These are phyloP conservation scores for Cryptus viduatorius DNA, from an alignment of 2,888 invertebrate genomes.

Conservation along the genomic window DNA sequence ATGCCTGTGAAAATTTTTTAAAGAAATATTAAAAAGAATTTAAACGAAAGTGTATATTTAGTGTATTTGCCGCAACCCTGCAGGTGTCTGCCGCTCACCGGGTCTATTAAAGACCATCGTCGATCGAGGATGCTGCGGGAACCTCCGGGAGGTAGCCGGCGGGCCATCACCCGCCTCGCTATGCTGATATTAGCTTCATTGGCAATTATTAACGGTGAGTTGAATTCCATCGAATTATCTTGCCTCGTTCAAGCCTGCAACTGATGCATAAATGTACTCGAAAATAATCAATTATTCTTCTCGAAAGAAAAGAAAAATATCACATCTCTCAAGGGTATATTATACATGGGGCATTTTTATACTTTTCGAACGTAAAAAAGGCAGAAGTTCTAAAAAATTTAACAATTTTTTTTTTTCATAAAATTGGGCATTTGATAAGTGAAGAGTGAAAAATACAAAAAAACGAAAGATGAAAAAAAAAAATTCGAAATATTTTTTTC, in stretches of 20 bases:
- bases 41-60: conserved; percentile 52
- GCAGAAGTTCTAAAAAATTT: too few relatives aligned
- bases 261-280: conserved; percentile 22
- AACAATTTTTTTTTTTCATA: too few relatives aligned
- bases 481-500: too few relatives aligned
- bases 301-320: background rate
- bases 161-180: conserved; percentile 73
- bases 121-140: conserved; percentile 81
- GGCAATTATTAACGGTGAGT: conserved; percentile 80
- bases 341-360: too few relatives aligned
- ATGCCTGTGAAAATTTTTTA: background rate
- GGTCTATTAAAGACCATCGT: conserved; percentile 64
- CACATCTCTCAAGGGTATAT: too few relatives aligned
- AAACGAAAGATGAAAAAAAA: too few relatives aligned
- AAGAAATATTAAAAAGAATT: conserved; percentile 30
- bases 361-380: too few relatives aligned
- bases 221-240: conserved; percentile 1
- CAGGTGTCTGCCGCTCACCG: conserved; percentile 68
- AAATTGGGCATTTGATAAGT: too few relatives aligned
- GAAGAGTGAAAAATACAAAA: too few relatives aligned
- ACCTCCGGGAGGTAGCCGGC: conserved; percentile 78
- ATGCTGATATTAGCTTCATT: conserved; percentile 76
- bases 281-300: conserved; percentile 11
- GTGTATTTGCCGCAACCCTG: conserved; percentile 65
- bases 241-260: background rate